Percentiles rank a stretch among this genome's conserved stretches.
Evolutionary conservation across 2,888 invertebrate species (phyloP).

Genomic region (Dicranocentrus wangi): DNA sequence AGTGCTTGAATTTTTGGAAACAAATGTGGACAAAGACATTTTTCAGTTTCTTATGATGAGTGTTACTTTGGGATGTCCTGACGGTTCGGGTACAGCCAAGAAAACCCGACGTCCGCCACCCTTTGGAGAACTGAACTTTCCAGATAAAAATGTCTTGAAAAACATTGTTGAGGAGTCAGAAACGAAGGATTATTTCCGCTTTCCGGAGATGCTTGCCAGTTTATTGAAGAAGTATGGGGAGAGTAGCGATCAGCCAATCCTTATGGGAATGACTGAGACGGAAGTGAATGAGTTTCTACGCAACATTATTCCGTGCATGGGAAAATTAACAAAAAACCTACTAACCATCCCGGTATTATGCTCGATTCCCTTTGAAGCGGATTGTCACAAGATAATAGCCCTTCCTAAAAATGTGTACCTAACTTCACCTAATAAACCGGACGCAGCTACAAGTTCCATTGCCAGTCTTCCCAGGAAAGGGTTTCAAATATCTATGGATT

Average conservation of each 20-base stretch:
- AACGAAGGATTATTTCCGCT: slow-evolving; percentile 34
- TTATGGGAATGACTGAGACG: slow-evolving; percentile 59
- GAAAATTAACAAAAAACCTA: slow-evolving; percentile 60
- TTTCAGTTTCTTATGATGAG: slow-evolving; percentile 68
- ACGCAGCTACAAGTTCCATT: background rate
- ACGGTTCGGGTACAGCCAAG: background rate
- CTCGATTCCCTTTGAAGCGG: slow-evolving; percentile 61
- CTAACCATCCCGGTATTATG: slow-evolving; percentile 67
- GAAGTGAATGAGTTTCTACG: slow-evolving; percentile 61
- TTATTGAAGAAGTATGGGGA: slow-evolving; percentile 37
- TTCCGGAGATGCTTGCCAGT: slow-evolving; percentile 55
- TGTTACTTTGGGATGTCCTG: slow-evolving; percentile 48
- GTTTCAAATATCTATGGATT: background rate
- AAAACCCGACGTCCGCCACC: slow-evolving; percentile 14
- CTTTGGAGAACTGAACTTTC: slow-evolving; percentile 39
- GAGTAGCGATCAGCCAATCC: slow-evolving; percentile 51
- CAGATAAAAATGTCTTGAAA: slow-evolving; percentile 42
- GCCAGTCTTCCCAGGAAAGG: background rate
- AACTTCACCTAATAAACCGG: background rate
- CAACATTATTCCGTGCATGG: slow-evolving; percentile 64
- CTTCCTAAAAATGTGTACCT: slow-evolving; percentile 52
- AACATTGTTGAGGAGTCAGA: slow-evolving; percentile 35
- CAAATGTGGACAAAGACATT: slow-evolving; percentile 67
- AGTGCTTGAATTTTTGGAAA: slow-evolving; percentile 68
- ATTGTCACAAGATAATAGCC: slow-evolving; percentile 54